Percentiles rank a stretch among this genome's conserved stretches.
Conservation (phyloP, 2,888 invertebrate genomes). For the Dastarcus helophoroides region DNA sequence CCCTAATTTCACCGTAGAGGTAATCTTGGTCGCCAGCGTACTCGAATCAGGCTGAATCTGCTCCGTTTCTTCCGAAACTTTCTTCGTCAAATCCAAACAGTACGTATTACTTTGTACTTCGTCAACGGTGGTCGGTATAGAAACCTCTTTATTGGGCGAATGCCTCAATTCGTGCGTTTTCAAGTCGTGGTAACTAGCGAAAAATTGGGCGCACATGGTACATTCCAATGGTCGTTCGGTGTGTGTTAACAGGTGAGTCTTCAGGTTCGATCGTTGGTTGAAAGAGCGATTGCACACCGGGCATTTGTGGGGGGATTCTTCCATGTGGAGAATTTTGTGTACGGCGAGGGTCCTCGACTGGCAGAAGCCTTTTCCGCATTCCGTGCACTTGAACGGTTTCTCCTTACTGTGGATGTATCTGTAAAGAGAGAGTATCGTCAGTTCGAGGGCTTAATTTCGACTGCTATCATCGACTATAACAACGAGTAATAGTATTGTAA, state of each 20-base stretch:
- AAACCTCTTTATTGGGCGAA: conserved; percentile 11
- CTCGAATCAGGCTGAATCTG: neutral
- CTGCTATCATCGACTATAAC: too few relatives aligned
- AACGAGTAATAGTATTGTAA: too few relatives aligned
- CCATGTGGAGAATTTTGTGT: conserved; percentile 87
- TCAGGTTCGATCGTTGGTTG: conserved; percentile 86
- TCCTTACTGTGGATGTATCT: conserved; percentile 98
- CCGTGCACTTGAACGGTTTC: conserved; percentile 94
- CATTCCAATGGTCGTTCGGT: conserved; percentile 48
- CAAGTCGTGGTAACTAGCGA: conserved; percentile 28
- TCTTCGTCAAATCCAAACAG: conserved; percentile 29
- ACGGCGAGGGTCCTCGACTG: conserved; percentile 93
- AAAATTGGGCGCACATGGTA: conserved; percentile 28
- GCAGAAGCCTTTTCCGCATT: conserved; percentile 97
- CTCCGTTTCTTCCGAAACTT: conserved; percentile 7
- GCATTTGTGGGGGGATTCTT: conserved; percentile 89
- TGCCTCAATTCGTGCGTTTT: conserved; percentile 29
- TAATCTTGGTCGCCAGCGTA: conserved; percentile 8
- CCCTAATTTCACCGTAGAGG: conserved; percentile 49
- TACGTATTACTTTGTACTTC: conserved; percentile 15
- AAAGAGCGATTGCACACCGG: conserved; percentile 80
- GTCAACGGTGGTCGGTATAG: conserved; percentile 15
- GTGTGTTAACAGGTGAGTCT: conserved; percentile 82
- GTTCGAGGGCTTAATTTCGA: too few relatives aligned
- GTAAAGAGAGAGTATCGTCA: conserved; percentile 33